Evolutionary conservation across 2,797 vertebrate genomes (phyloP).

Genomic region (Poecilia velifera): DNA sequence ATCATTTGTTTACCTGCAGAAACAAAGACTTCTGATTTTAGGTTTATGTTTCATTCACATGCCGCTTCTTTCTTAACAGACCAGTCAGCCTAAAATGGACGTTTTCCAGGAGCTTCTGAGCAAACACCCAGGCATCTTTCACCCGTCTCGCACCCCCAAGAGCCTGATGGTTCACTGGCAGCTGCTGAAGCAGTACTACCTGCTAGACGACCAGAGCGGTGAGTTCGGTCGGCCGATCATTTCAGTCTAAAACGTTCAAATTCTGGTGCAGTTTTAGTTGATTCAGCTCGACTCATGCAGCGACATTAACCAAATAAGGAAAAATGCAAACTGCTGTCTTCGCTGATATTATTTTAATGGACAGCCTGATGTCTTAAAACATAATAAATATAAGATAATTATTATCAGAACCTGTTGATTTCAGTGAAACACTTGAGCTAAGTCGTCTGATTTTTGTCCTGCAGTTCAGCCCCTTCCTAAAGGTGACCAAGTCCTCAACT

Average conservation of each 20-base stretch:
- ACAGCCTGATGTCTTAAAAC: neutral
- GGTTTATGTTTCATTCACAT: conserved; percentile 9
- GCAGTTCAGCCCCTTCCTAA: conserved; percentile 95
- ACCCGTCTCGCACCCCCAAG: conserved; percentile 90
- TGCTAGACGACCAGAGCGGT: conserved; percentile 97
- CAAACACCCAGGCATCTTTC: conserved; percentile 91
- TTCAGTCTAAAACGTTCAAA: neutral
- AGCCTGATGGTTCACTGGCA: conserved; percentile 96
- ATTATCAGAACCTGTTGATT: neutral
- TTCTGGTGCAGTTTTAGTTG: neutral
- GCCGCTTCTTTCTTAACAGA: conserved; percentile 74
- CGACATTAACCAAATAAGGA: neutral
- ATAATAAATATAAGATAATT: neutral
- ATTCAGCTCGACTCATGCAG: neutral
- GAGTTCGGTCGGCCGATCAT: conserved; percentile 31
- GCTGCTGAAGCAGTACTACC: conserved; percentile 95
- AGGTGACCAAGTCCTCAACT: conserved; percentile 96
- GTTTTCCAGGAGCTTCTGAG: conserved; percentile 93
- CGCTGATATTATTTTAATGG: neutral
- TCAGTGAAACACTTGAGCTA: neutral
- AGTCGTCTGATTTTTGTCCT: conserved; percentile 46
- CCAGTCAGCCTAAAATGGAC: conserved; percentile 92
- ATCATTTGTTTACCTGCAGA: neutral
- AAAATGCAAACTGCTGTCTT: neutral
- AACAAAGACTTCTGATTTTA: neutral